phyloP scores from a whole-genome alignment of 1,140 invertebrate genomes.

The Paralvinella palmiformis region DNA sequence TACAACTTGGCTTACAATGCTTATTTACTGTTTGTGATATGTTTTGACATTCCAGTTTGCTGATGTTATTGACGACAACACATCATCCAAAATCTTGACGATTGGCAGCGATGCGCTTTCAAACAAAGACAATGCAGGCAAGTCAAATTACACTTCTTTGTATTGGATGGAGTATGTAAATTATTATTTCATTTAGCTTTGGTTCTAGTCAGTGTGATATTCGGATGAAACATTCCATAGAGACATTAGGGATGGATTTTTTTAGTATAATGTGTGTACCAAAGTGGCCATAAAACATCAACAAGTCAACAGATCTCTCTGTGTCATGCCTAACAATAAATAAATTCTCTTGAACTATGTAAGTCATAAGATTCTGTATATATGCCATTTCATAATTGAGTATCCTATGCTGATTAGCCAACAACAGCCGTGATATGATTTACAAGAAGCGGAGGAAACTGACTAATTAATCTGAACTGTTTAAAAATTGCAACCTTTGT shows the following conservation, averaged over 20 bases:
- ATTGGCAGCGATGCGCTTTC: constrained; percentile 31
- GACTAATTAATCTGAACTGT: too few species aligned
- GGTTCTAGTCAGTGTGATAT: background rate
- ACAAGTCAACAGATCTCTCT: background rate
- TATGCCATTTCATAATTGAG: too few species aligned
- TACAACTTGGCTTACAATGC: too few species aligned
- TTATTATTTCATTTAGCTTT: background rate
- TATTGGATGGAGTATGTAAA: background rate
- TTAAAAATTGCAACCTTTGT: too few species aligned
- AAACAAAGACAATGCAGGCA: constrained; percentile 41
- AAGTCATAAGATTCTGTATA: too few species aligned
- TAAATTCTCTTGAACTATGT: too few species aligned
- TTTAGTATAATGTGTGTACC: constrained; percentile 45
- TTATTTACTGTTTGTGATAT: too few species aligned
- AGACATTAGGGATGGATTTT: constrained; percentile 22
- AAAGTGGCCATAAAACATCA: constrained; percentile 41
- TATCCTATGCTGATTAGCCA: too few species aligned
- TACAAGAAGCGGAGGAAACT: too few species aligned
- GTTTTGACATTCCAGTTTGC: constrained; percentile 40
- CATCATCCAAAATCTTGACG: constrained; percentile 25
- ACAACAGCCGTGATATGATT: too few species aligned
- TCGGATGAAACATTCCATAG: background rate
- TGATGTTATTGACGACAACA: constrained; percentile 39
- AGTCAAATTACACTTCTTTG: constrained; percentile 13
- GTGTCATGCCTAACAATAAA: too few species aligned